phyloP scores from a whole-genome alignment of 2,888 invertebrate genomes.

The Tineola bisselliella region DNA sequence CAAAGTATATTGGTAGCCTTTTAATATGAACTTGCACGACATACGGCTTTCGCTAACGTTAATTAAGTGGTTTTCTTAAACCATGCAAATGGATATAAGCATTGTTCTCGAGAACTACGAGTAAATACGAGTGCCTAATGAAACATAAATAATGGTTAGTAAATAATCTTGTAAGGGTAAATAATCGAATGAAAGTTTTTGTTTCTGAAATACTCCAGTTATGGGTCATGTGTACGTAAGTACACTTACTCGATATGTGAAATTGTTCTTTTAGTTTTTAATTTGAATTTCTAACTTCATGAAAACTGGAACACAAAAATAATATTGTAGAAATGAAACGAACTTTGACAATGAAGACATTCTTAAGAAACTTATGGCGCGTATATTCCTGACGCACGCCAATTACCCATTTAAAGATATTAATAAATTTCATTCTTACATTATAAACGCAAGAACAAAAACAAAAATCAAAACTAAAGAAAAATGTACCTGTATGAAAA shows the following conservation, averaged over 20 bases:
- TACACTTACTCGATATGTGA: too few relatives aligned
- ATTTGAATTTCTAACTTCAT: too few relatives aligned
- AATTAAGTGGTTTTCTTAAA: not conserved
- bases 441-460: too few relatives aligned
- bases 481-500: too few relatives aligned
- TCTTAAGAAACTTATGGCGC: not conserved
- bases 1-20: not conserved
- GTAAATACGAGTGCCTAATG: not conserved
- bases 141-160: not conserved
- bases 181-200: too few relatives aligned
- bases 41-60: not conserved
- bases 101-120: not conserved
- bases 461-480: too few relatives aligned
- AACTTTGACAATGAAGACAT: not conserved
- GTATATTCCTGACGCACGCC: not conserved
- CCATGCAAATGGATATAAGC: slow-evolving; percentile 2
- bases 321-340: not conserved
- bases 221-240: too few relatives aligned
- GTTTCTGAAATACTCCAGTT: too few relatives aligned
- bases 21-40: not conserved
- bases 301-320: too few relatives aligned
- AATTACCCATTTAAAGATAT: too few relatives aligned
- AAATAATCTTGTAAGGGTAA: not conserved
- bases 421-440: too few relatives aligned
- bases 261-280: too few relatives aligned